A percentile compares a stretch with the other conserved stretches of the same genome.
phyloP scores from a whole-genome alignment of 2,888 invertebrate genomes.

The Coenonympha glycerion region DNA sequence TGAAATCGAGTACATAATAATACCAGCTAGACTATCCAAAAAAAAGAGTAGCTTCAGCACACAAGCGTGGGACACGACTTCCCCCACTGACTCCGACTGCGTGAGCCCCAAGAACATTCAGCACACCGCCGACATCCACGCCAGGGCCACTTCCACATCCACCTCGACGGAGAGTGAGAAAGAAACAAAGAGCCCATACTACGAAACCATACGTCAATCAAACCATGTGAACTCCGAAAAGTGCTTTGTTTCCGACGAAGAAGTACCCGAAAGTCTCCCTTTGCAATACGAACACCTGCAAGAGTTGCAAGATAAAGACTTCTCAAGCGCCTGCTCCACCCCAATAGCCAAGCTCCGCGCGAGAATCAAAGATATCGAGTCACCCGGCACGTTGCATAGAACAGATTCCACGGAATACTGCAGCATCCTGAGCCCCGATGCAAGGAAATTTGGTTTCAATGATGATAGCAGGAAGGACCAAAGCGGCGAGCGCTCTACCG shows the following conservation, averaged over 20 bases:
- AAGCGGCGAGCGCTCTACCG: constrained; percentile 42
- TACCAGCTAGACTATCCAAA: constrained; percentile 51
- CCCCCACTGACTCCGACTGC: constrained; percentile 56
- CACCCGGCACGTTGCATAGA: constrained; percentile 56
- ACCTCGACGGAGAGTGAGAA: constrained; percentile 53
- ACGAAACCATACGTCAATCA: constrained; percentile 50
- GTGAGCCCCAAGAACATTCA: constrained; percentile 46
- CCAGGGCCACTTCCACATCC: constrained; percentile 39
- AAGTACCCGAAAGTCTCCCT: constrained; percentile 26
- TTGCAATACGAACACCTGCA: constrained; percentile 42
- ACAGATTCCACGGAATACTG: constrained; percentile 73
- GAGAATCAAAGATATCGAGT: constrained; percentile 52
- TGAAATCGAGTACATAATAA: constrained; percentile 58
- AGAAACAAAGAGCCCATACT: constrained; percentile 49
- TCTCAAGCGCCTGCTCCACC: constrained; percentile 62
- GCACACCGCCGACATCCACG: constrained; percentile 51
- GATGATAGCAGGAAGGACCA: constrained; percentile 44
- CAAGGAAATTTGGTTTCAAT: constrained; percentile 37
- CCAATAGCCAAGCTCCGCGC: constrained; percentile 56
- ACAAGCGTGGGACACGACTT: constrained; percentile 51
- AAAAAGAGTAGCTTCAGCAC: constrained; percentile 50
- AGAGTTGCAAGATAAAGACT: constrained; percentile 48
- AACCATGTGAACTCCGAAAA: constrained; percentile 37
- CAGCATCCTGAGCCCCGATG: constrained; percentile 63
- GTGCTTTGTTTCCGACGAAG: constrained; percentile 48